Conservation (phyloP, 2,888 invertebrate species). For the Helobdella robusta region DNA sequence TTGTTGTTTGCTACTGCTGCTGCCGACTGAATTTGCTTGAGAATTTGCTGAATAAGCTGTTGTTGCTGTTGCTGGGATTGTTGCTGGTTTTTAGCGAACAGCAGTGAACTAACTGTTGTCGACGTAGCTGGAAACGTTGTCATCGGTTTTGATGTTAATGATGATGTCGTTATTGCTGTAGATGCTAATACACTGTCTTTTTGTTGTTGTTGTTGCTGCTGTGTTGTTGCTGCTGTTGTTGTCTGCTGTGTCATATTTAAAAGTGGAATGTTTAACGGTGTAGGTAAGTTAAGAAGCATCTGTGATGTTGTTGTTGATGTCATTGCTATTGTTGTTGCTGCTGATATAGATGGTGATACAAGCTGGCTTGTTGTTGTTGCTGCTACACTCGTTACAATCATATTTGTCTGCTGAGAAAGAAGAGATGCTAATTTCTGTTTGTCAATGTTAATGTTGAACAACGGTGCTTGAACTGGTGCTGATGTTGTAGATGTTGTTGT, state of each 20-base stretch:
- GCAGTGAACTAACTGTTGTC: no score
- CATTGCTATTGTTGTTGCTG: background rate
- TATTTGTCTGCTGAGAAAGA: background rate
- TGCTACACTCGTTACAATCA: background rate
- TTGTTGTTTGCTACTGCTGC: background rate
- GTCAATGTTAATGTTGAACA: no score
- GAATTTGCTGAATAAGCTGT: constrained; percentile 23
- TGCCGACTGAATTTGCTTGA: constrained; percentile 18
- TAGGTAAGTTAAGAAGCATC: no score
- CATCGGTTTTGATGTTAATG: background rate
- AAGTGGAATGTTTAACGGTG: no score
- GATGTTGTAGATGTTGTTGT: constrained; percentile 12
- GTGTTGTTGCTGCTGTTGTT: constrained; percentile 20
- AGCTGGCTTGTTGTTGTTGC: constrained; percentile 19
- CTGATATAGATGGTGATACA: background rate
- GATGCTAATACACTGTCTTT: no score
- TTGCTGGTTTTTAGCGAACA: no score
- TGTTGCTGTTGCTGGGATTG: constrained; percentile 12
- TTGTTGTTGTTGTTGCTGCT: background rate
- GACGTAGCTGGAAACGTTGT: no score
- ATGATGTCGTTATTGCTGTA: background rate
- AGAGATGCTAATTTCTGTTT: background rate
- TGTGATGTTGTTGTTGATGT: background rate
- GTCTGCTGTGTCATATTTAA: background rate
- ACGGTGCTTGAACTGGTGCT: constrained; percentile 26